Base-by-base conservation (phyloP, 2,113 vertebrate genomes). In the Gracilinanus agilis region DNA sequence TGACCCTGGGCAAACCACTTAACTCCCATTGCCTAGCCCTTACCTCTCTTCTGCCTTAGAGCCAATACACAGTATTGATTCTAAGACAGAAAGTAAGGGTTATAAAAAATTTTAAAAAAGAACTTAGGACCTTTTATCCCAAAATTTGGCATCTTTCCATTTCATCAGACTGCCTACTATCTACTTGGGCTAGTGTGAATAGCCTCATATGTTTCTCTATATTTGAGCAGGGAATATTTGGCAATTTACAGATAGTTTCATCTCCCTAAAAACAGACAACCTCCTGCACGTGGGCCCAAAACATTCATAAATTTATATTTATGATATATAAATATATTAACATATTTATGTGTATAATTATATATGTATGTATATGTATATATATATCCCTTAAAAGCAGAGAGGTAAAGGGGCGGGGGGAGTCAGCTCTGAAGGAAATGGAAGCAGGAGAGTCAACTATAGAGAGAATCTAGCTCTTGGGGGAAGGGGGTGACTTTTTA, bases 181-280 rank as follows among this genome's bases (percentile, higher is more conserved):
- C 27, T 5, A 34, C 61, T n/a, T 67, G 61, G 34, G 29, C 34
- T 83, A 10, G 29, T 29, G 3, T 83, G 6, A 83, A 83, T 40
- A 83, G 34, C 19, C 19, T 40, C 4, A n/a, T 40, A 40, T 83
- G 19, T 40, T 83, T 21, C 34, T 83, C 13, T 19, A 9, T 12
- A 67, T 67, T n/a, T 89, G 93, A 92, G 2, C 25, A 54, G 24
- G 44, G 23, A 89, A 27, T 55, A 94, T 75, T 89, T 58, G 83
- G 94, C 92, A 91, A 90, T 93, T 91, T 93, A 89, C 24, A 94
- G 93, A 93, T 53, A 89, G 90, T 16, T 34, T 40, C 12, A 67
- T 9, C 49, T 94, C 53, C 56, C 55, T 21, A 0, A 44, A 90
- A 53, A 90, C 88, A 24, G 49, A 53, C 7, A 0, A 44, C 54